Base-by-base conservation (phyloP, 2,797 vertebrate species). In the Cottoperca gobio region DNA sequence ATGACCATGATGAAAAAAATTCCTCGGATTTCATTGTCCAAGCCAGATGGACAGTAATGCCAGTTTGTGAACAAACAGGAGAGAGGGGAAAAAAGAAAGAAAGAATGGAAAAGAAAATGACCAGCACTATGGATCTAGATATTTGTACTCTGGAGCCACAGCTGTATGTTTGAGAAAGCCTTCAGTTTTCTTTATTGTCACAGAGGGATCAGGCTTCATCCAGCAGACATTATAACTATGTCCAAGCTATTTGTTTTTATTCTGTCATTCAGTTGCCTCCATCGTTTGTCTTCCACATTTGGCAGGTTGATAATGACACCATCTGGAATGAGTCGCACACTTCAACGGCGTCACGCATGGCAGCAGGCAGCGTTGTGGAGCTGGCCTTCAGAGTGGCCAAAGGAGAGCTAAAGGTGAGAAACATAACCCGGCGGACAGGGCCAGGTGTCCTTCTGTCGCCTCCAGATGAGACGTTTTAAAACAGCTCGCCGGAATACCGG, bases 261-360 rank as follows among this genome's bases (percentile, higher is more conserved):
- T 42, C 17, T 40, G 52, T 63, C 11, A 50, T 57, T 53, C 5
- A 57, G 21, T 55, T 4, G 10, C 5, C 53, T 67, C 11, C 1
- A 5, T 61, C 16, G 23, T 72, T 60, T 74, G 43, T 88, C 60
- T 58, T 54, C 73, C 73, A 14, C 45, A 8, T 33, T 77, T 37
- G 42, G 23, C 91, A 97, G 96, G 98, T 99, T 83, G 98, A 99
- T 77, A 98, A 97, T 0, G 97, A 99, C 88, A 99, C 98, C 90
- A 97, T 97, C 91, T 99, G 98, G 98, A 99, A 99, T 0, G 98
- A 99, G 91, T 94, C 96, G 16, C 97, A 99, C 86, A 98, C 98
- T 5, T 98, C 97, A 50, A 99, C 97, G 0, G 97, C 97, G 0
- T 96, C 98, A 0, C 97, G 97, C 49, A 97, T 97, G 96, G 98